Evolutionary conservation across 2,797 vertebrate species (phyloP).

Genomic region (Morus bassanus): DNA sequence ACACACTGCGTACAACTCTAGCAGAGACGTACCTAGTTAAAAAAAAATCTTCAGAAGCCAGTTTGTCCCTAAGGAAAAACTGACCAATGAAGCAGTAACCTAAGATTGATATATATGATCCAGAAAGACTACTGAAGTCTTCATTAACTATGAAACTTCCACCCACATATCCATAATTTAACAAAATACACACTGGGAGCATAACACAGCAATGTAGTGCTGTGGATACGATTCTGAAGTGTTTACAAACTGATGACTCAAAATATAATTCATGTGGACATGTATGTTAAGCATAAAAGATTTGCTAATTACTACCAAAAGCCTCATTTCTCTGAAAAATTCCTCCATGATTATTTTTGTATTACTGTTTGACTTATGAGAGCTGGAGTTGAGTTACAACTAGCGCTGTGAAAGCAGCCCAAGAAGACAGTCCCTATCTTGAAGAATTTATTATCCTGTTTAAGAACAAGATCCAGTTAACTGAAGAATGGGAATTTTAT

Average conservation of each 20-base stretch:
- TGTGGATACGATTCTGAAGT: background rate
- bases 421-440: background rate
- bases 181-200: background rate
- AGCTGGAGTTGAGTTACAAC: background rate
- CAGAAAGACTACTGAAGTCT: background rate
- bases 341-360: background rate
- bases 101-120: accelerated
- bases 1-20: background rate
- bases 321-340: background rate
- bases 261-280: background rate
- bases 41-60: background rate
- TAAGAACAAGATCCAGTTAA: background rate
- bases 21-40: accelerated
- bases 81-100: background rate
- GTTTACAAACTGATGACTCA: background rate
- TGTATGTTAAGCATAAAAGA: background rate
- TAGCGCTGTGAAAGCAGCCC: background rate
- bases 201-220: background rate
- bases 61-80: background rate
- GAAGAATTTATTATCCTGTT: background rate
- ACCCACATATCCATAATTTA: background rate
- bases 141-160: background rate
- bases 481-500: background rate
- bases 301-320: background rate
- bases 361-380: background rate